phyloP scores from a whole-genome alignment of 2,888 invertebrate genomes.

The Anagyrus pseudococci region DNA sequence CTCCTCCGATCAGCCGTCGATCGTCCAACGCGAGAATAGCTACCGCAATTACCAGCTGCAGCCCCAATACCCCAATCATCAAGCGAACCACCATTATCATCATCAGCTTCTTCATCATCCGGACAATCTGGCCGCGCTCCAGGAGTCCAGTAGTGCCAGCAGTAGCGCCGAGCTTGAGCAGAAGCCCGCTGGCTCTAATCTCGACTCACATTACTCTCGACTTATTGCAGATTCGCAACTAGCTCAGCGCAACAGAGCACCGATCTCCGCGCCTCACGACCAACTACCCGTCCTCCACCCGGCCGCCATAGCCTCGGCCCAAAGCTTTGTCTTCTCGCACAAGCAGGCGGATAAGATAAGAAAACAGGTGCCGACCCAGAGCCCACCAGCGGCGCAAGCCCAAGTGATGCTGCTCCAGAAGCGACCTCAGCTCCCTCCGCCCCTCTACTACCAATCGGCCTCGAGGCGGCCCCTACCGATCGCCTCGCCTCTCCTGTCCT shows the following conservation, averaged over 20 bases:
- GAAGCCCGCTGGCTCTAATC: not conserved
- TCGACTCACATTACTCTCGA: slow-evolving; percentile 57
- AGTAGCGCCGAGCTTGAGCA: slow-evolving; percentile 2
- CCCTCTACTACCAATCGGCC: slow-evolving; percentile 6
- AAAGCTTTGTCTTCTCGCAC: slow-evolving; percentile 15
- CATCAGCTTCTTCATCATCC: slow-evolving; percentile 37
- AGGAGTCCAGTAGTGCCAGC: slow-evolving; percentile 16
- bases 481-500: not conserved
- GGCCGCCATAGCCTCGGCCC: slow-evolving; percentile 2
- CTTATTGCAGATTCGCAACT: slow-evolving; percentile 55
- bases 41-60: slow-evolving; percentile 24
- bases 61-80: slow-evolving; percentile 36
- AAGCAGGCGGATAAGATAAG: slow-evolving; percentile 15
- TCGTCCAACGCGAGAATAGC: slow-evolving; percentile 22
- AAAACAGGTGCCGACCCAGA: slow-evolving; percentile 8
- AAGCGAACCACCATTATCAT: slow-evolving; percentile 26
- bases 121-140: slow-evolving; percentile 16
- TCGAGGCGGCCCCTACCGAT: slow-evolving; percentile 40
- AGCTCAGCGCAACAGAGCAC: slow-evolving; percentile 40
- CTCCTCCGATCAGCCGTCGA: slow-evolving; percentile 22
- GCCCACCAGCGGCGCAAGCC: not conserved
- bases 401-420: slow-evolving; percentile 24
- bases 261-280: slow-evolving; percentile 42
- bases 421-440: not conserved
- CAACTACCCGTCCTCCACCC: slow-evolving; percentile 44